Percentiles rank a stretch among this genome's conserved stretches.
Conservation (phyloP, 2,888 invertebrate genomes). For the Luffia ferchaultella region DNA sequence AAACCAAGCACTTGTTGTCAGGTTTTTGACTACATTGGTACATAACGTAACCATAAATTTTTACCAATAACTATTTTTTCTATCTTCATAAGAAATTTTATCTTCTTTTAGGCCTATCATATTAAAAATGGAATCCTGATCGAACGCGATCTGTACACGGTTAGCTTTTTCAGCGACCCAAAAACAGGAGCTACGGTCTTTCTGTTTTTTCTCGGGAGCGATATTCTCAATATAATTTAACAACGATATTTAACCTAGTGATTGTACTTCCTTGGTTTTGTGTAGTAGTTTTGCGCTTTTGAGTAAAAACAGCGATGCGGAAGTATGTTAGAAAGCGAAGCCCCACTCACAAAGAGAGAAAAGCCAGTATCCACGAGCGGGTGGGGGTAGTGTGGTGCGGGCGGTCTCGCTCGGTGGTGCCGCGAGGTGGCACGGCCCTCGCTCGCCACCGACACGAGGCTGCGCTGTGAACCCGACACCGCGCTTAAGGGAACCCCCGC, state of each 20-base stretch:
- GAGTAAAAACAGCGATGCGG: conserved; percentile 1
- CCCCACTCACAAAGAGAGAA: conserved; percentile 64
- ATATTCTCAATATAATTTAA: not conserved
- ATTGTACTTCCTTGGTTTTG: not conserved
- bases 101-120: no score
- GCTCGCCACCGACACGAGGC: conserved; percentile 59
- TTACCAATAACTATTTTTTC: no score
- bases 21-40: no score
- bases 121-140: no score
- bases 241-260: not conserved
- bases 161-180: conserved; percentile 52
- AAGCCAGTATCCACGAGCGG: conserved; percentile 46
- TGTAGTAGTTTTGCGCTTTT: not conserved
- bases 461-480: conserved; percentile 48
- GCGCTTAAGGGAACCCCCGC: conserved; percentile 9
- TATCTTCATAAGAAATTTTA: no score
- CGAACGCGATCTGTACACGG: conserved; percentile 52
- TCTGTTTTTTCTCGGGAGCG: conserved; percentile 46
- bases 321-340: not conserved
- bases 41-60: no score
- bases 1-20: no score
- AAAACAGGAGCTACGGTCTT: conserved; percentile 55
- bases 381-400: conserved; percentile 42
- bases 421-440: conserved; percentile 53
- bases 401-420: conserved; percentile 37